A percentile compares a stretch with the other conserved stretches of the same genome.
Evolutionary conservation across 2,888 invertebrate species (phyloP).

Genomic region (Apamea sordens): DNA sequence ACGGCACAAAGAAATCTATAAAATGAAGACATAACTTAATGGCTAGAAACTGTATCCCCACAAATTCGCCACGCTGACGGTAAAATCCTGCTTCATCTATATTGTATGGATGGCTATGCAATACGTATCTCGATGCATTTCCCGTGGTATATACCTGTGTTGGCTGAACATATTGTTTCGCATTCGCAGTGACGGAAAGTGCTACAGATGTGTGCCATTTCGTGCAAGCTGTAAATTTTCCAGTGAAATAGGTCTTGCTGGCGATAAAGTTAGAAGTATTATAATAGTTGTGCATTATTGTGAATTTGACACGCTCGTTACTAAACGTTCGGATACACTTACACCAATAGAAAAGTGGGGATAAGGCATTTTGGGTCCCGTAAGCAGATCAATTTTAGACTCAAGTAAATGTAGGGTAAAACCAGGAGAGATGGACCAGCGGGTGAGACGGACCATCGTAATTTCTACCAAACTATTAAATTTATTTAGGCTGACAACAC

Average conservation of each 20-base stretch:
- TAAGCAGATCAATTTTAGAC: not conserved
- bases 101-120: not conserved
- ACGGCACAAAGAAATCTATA: not conserved
- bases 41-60: not conserved
- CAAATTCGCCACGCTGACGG: not conserved
- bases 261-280: slow-evolving; percentile 36
- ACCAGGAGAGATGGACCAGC: too few species aligned
- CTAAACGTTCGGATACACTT: not conserved
- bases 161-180: slow-evolving; percentile 11
- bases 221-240: slow-evolving; percentile 45
- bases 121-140: slow-evolving; percentile 19
- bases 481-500: too few species aligned
- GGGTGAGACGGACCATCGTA: too few species aligned
- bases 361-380: too few species aligned
- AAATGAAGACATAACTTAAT: slow-evolving; percentile 7
- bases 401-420: not conserved
- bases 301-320: slow-evolving; percentile 21
- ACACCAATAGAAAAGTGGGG: not conserved
- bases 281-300: slow-evolving; percentile 17
- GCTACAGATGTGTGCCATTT: slow-evolving; percentile 35
- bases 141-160: not conserved
- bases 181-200: slow-evolving; percentile 35
- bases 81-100: slow-evolving; percentile 11
- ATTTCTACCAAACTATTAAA: too few species aligned
- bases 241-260: slow-evolving; percentile 38